Base-by-base conservation (phyloP, 2,888 invertebrate genomes). In the Belgica antarctica region DNA sequence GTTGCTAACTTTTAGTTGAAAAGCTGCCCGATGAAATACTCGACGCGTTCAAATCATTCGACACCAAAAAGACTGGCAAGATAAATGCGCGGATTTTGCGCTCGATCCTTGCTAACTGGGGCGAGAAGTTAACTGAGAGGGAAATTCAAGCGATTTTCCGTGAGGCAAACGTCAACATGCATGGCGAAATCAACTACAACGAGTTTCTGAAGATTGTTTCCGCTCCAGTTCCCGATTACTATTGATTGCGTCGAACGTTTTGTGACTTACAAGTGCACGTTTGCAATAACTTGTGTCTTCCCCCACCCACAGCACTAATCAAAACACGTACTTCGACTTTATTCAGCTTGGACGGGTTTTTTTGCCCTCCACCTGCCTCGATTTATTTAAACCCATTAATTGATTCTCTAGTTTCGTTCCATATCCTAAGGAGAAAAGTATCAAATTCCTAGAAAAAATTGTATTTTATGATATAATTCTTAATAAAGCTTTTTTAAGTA, bases 151-250 rank as follows among this genome's bases (percentile, higher is more conserved):
- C 93, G 73, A 93, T 95, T 72, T 94, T 94, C 76, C 84, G 94
- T 0, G 95, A 95, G 78, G 94, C 94, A 0, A 94, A 94, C 77
- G 92, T 95, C 0, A 84, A 86, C 0, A 87, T 88, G 61, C 88
- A 85, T 73, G 91, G 91, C 1, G 85, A 86, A 62, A 91, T 95
- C 0, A 86, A 88, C n/a, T 95, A 94, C 75, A 89, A 93, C 74
- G 94, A 95, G 77, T 94, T 95, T 78, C 90, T 94, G 0, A 92
- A 93, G 80, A 94, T 95, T 74, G 89, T 93, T 1, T 94, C 93
- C 79, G 94, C 94, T 1, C 94, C 94, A 0, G 91, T 94, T 2
- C 94, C 94, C 0, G 94, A 95, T 79, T 95, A 95, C 78, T 95
- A 94, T 77, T 94, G 80, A 83, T 8, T 31, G 5, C 12, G 5